Base-by-base conservation (phyloP, 1,140 invertebrate genomes). In the Sycophaga agraensis region DNA sequence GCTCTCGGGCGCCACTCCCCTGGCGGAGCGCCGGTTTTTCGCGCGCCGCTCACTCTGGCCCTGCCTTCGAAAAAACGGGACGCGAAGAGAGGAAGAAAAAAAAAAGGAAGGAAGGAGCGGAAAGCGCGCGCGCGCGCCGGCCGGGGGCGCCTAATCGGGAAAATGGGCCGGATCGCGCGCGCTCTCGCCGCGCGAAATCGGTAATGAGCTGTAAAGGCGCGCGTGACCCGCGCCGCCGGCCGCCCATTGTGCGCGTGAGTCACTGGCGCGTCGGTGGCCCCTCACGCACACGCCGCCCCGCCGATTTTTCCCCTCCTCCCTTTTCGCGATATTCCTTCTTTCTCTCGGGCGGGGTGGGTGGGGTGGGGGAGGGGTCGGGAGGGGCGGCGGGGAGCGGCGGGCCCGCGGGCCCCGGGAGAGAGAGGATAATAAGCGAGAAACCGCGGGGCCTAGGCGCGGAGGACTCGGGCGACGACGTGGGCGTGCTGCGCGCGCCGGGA, bases 371-470 rank as follows among this genome's bases (percentile, higher is more conserved):
- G n/a, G n/a, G n/a, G n/a, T n/a, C n/a, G n/a, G n/a, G n/a, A n/a
- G n/a, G n/a, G n/a, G n/a, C n/a, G n/a, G n/a, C n/a, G n/a, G n/a
- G n/a, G n/a, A n/a, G n/a, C n/a, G n/a, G n/a, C n/a, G n/a, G n/a
- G n/a, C n/a, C n/a, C 53, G 67, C 69, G 69, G n/a, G 70, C 65
- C 76, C 76, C 75, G 74, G 74, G 70, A 73, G 74, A 73, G 71
- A 75, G 77, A 75, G 71, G 73, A 77, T 78, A 79, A 79, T 77
- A 77, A 79, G 75, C 75, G 69, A 77, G 76, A 77, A 78, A 77
- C 76, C 66, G 69, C 66, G 63, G 66, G 64, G 70, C 68, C 26
- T 37, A 24, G 31, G 14, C 16, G 65, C 22, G 61, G 68, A 60
- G 56, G 63, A 63, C 65, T 64, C 61, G 65, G 59, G 64, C 63